Percentiles rank a stretch among this genome's conserved stretches.
Evolutionary conservation across 1,140 invertebrate genomes (phyloP).

Genomic region (Drosophila carrolli): DNA sequence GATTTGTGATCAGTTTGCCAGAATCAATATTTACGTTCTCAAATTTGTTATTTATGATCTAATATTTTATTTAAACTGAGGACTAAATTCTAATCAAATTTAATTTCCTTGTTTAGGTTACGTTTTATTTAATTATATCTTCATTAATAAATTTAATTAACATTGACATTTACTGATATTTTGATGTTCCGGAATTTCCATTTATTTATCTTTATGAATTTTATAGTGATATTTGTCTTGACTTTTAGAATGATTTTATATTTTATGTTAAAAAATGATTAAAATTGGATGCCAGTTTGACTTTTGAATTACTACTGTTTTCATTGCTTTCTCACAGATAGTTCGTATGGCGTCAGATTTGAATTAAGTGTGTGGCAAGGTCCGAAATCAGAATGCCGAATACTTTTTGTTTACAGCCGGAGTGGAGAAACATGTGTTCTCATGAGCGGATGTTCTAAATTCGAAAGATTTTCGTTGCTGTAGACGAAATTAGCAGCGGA

Average conservation of each 20-base stretch:
- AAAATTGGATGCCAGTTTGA: neutral
- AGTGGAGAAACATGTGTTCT: constrained; percentile 24
- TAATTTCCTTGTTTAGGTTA: too few species aligned
- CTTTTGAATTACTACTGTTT: neutral
- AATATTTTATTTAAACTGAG: too few species aligned
- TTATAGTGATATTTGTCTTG: too few species aligned
- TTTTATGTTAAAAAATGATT: too few species aligned
- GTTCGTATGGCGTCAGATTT: constrained; percentile 5
- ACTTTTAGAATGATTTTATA: too few species aligned
- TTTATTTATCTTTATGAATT: too few species aligned
- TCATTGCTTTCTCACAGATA: neutral
- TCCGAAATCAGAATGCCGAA: constrained; percentile 2
- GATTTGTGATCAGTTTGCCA: neutral
- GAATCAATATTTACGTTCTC: neutral
- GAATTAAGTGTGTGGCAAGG: constrained; percentile 28
- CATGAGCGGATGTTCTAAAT: constrained; percentile 12
- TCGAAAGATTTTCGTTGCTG: constrained; percentile 8
- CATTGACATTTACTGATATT: too few species aligned
- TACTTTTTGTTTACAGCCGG: constrained; percentile 31
- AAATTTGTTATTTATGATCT: neutral
- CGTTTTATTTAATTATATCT: too few species aligned
- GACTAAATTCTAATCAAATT: too few species aligned
- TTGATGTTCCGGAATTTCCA: too few species aligned
- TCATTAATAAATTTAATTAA: too few species aligned
- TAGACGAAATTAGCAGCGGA: constrained; percentile 24